Percentiles rank a stretch among this genome's conserved stretches.
phyloP scores from a whole-genome alignment of 2,113 vertebrate genomes.

The Odontophorus gujanensis region DNA sequence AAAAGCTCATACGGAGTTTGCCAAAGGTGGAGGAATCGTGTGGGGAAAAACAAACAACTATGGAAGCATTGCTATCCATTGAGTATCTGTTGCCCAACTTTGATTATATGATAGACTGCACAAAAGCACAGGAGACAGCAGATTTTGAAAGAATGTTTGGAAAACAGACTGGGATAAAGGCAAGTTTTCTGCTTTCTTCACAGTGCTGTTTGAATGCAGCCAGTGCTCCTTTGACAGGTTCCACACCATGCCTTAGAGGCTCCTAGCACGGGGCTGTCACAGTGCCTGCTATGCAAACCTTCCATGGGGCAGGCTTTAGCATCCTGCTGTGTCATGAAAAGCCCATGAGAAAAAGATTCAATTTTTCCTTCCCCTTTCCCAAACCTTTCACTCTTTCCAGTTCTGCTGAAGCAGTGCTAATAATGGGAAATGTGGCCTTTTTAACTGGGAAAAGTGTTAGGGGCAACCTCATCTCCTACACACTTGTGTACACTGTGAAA shows the following conservation, averaged over 20 bases:
- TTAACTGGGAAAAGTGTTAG: not conserved
- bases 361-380: not conserved
- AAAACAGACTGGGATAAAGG: not conserved
- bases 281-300: not conserved
- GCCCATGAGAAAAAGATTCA: fast-evolving
- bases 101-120: constrained; percentile 5
- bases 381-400: not conserved
- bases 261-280: not conserved
- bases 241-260: not conserved
- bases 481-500: not conserved
- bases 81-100: not conserved
- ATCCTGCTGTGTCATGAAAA: not conserved
- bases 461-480: not conserved
- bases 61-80: constrained; percentile 14
- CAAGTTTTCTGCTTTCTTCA: not conserved
- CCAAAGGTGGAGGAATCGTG: not conserved
- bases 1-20: constrained; percentile 14
- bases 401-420: not conserved
- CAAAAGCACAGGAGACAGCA: not conserved
- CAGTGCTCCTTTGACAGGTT: not conserved
- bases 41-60: not conserved
- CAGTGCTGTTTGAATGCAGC: not conserved
- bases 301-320: not conserved
- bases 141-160: not conserved
- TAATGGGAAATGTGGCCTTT: not conserved